Conservation (phyloP, 2,113 vertebrate species). For the Limanda limanda region DNA sequence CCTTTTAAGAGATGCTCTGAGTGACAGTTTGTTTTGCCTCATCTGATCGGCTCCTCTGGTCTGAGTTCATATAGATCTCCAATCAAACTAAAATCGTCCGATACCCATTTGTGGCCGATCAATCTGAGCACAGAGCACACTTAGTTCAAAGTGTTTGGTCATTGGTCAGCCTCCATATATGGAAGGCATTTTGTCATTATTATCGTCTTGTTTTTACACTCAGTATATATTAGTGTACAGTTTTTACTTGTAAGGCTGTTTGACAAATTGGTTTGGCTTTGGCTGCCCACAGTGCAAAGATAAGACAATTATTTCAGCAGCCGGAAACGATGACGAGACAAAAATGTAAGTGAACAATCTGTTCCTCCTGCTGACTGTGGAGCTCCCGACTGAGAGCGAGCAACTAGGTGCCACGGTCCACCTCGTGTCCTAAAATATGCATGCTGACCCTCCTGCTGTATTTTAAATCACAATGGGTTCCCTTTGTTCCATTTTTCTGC, state of each 20-base stretch:
- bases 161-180: background rate
- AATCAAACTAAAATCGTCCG: too few species aligned
- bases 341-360: constrained; percentile 70
- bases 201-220: background rate
- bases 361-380: constrained; percentile 63
- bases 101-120: too few species aligned
- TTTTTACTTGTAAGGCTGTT: constrained; percentile 47
- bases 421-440: constrained; percentile 25
- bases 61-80: too few species aligned
- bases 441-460: background rate
- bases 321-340: constrained; percentile 69
- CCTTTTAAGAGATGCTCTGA: too few species aligned
- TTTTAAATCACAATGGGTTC: background rate
- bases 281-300: constrained; percentile 55
- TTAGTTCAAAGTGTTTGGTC: background rate
- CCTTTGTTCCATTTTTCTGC: background rate
- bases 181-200: background rate
- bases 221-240: background rate
- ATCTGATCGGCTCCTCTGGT: too few species aligned
- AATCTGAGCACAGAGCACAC: too few species aligned
- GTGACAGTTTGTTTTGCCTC: too few species aligned
- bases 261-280: constrained; percentile 49
- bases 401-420: constrained; percentile 42
- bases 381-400: constrained; percentile 58
- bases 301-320: constrained; percentile 63